These are phyloP conservation scores for Astropecten irregularis DNA, from an alignment of 53 echinoderm and acorn worm genomes.

Conservation along the genomic window DNA sequence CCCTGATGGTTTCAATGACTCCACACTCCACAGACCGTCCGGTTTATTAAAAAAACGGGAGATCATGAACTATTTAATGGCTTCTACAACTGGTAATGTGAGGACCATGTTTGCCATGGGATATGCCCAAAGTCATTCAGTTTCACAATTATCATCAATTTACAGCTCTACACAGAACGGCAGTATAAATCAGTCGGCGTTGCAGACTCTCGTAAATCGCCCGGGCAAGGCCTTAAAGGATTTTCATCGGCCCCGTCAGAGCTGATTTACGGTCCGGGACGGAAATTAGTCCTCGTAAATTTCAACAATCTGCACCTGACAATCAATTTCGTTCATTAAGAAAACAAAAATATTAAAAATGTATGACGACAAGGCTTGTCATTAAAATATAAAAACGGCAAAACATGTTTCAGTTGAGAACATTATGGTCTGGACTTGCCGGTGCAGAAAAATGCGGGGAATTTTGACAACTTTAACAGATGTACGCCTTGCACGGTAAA, in stretches of 20 bases:
- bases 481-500: too few relatives aligned
- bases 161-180: neutral
- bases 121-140: too few relatives aligned
- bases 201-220: neutral
- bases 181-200: slow-evolving; percentile 17
- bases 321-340: neutral
- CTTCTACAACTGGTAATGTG: too few relatives aligned
- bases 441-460: neutral
- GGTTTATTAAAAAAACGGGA: too few relatives aligned
- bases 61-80: too few relatives aligned
- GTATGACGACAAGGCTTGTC: neutral
- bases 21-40: too few relatives aligned
- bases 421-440: neutral
- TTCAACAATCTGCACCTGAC: neutral
- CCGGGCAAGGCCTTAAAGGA: neutral
- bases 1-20: too few relatives aligned
- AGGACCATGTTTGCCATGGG: too few relatives aligned
- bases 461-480: slow-evolving; percentile 10
- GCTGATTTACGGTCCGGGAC: neutral
- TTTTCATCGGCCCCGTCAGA: neutral
- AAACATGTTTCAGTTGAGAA: neutral
- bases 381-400: neutral
- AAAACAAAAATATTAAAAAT: too few relatives aligned
- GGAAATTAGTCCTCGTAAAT: neutral
- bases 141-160: slow-evolving; percentile 46